Conservation (phyloP, 2,888 invertebrate genomes). For the Yponomeuta plumbellus region DNA sequence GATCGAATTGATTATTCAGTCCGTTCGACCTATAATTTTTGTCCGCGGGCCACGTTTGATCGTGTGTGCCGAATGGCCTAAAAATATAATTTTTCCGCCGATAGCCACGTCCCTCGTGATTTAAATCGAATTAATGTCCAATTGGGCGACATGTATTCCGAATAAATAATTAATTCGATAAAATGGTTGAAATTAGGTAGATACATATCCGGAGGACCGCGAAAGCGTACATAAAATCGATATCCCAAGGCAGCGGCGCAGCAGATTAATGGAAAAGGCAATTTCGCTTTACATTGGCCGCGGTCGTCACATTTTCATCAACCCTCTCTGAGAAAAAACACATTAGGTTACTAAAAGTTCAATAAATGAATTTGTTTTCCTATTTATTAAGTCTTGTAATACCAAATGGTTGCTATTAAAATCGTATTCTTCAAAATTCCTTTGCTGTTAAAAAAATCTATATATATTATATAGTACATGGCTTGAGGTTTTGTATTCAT, state of each 20-base stretch:
- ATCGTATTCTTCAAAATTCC: no score
- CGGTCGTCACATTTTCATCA: neutral
- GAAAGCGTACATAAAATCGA: neutral
- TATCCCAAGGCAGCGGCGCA: neutral
- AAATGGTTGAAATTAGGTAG: neutral
- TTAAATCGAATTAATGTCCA: neutral
- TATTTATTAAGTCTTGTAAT: no score
- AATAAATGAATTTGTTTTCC: no score
- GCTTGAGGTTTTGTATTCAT: no score
- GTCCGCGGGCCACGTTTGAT: neutral
- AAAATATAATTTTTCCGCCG: neutral
- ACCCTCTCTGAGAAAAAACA: no score
- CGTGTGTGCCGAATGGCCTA: neutral
- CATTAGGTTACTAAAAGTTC: no score
- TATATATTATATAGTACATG: no score
- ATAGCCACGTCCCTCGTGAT: neutral
- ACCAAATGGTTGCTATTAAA: no score
- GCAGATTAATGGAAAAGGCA: slow-evolving; percentile 11
- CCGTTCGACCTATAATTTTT: slow-evolving; percentile 5
- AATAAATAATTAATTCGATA: neutral
- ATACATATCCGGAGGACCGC: neutral
- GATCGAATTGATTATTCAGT: slow-evolving; percentile 7
- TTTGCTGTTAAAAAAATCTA: no score
- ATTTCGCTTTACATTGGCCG: slow-evolving; percentile 11
- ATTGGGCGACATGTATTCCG: neutral